Base-by-base conservation (phyloP, 1,140 invertebrate genomes). In the Ceratina japonica region DNA sequence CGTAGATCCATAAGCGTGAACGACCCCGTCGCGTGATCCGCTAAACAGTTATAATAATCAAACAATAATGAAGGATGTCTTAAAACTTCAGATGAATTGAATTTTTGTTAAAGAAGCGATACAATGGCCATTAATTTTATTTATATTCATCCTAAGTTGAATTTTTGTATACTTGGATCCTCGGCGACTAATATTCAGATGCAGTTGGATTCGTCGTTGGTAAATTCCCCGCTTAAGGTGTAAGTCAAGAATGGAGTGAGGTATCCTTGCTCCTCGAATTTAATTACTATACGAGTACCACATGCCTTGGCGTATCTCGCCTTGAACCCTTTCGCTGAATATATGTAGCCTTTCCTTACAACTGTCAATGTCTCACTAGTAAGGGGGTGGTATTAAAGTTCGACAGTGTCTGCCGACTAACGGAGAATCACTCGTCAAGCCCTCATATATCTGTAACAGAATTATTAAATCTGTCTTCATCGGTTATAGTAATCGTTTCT, bases 261-360 rank as follows among this genome's bases (percentile, higher is more conserved):
- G 5, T 94, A 91, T 58, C 95, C 96, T 63, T 94, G 93, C 37
- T 44, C 37, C 3, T 10, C 37, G 37, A 92, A 91, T 18, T 93
- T 91, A 12, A 95, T 93, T 13, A 86, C 86, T 63, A 97, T 94
- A 22, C 91, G 90, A 75, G 95, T 95, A 20, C 97, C 97, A 89
- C 97, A 97, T 1, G 92, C 93, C 92, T 89, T 94, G 80, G 68
- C 88, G 84, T 95, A 97, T 31, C 86, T 87, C 2, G 96, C 96
- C 83, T 94, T 94, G 88, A 98, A 98, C 15, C 97, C 97, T 92
- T 95, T 96, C 3, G 94, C 94, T 37, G 93, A 90, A 2, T 93
- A 86, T n/a, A 89, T 89, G 8, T 87, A 90, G 87, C 96, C 94
- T 7, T 94, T 93, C 78, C 92, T 93, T 89, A 97, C 94, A 75